Base-by-base conservation (phyloP, 1,140 invertebrate genomes). In the Teleogryllus occipitalis region DNA sequence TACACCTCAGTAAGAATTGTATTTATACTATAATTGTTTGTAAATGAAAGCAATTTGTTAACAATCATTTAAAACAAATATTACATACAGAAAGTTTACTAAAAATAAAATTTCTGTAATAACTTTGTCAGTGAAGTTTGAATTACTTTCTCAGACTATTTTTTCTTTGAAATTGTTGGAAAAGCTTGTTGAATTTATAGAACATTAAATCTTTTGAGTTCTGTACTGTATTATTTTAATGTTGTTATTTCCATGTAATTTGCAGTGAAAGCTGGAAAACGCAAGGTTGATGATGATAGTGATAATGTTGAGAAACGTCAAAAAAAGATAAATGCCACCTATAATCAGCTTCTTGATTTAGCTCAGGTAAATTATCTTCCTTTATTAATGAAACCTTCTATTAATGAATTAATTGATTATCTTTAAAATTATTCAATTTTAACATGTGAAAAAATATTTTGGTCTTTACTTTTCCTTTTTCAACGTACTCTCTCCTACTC, bases 251-350 rank as follows among this genome's bases (percentile, higher is more conserved):
- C 7, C 18, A 18, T 65, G 10, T 79, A 39, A 74, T 21, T 82
- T 82, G 7, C 76, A 81, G 81, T 76, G 10, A 87, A 87, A 78
- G 85, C 87, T 12, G 85, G 88, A 3, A 91, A 90, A 81, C 86
- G 89, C 21, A 90, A 88, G 81, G 72, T 84, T 0, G 82, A 83
- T 8, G 87, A 88, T 83, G 92, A 92, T 81, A 92, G 89, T 79
- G 93, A 96, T 82, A 95, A 92, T 82, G 93, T 98, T 10, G 93
- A 95, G 82, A 93, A 94, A 82, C 87, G 96, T 39, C 93, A 95
- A 84, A 91, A 92, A 82, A 90, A 90, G 80, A 93, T 98, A 74
- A 96, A 95, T 83, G 87, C 90, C 15, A 93, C 93, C 14, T 97
- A 97, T 84, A 88, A 89, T 47, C 91, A 97, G 81, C 89, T 99